These are phyloP conservation scores for Tetragonula carbonaria DNA, from an alignment of 2,888 invertebrate species.

Conservation along the genomic window DNA sequence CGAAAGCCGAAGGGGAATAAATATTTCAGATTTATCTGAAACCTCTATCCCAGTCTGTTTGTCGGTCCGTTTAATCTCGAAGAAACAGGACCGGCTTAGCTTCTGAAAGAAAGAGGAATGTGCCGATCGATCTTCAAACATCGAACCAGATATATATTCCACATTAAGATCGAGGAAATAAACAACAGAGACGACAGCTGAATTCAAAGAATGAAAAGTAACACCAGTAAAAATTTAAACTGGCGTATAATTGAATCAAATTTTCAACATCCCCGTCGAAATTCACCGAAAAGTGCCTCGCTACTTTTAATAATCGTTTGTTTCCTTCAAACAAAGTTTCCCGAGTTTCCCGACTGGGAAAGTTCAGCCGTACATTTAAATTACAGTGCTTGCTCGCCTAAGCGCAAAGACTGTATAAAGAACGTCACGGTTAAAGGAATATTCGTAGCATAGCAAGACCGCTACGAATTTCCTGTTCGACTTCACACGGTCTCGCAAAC, in stretches of 20 bases:
- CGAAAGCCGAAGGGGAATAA: no score
- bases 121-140: no score
- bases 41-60: slow-evolving; percentile 11
- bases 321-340: not conserved
- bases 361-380: not conserved
- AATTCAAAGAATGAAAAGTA: no score
- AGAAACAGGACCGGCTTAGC: slow-evolving; percentile 13
- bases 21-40: not conserved
- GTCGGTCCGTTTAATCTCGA: slow-evolving; percentile 12
- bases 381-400: not conserved
- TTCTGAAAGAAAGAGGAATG: slow-evolving; percentile 20
- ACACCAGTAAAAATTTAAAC: no score
- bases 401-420: not conserved
- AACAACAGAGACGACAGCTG: no score
- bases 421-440: no score
- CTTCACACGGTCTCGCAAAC: slow-evolving; percentile 2
- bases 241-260: no score
- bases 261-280: no score
- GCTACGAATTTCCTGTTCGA: not conserved
- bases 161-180: no score
- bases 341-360: not conserved
- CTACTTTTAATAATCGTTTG: not conserved
- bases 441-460: not conserved
- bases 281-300: not conserved
- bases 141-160: no score